A percentile compares a stretch with the other conserved stretches of the same genome.
Evolutionary conservation across 2,888 invertebrate species (phyloP).

Genomic region (Drosophila lutescens): DNA sequence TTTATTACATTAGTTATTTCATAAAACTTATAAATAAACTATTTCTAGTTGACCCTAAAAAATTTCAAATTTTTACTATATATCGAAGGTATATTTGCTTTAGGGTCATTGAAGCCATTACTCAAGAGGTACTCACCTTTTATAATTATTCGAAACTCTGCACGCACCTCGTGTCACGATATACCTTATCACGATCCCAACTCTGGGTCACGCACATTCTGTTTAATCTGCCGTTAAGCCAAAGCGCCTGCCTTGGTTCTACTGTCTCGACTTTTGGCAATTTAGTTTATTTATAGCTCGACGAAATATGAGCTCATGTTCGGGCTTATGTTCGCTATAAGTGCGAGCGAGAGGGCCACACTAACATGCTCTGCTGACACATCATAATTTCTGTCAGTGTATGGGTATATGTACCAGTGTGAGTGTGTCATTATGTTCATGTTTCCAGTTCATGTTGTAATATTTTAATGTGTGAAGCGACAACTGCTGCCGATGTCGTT

Average conservation of each 20-base stretch:
- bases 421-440: conserved; percentile 54
- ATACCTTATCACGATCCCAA: conserved; percentile 30
- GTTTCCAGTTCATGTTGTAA: conserved; percentile 78
- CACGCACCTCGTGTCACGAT: conserved; percentile 4
- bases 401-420: conserved; percentile 25
- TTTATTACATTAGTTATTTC: no score
- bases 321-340: conserved; percentile 10
- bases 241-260: conserved; percentile 42
- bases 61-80: no score
- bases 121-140: no score
- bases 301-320: conserved; percentile 70
- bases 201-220: conserved; percentile 35
- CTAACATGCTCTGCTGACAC: conserved; percentile 64
- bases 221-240: conserved; percentile 74
- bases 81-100: no score
- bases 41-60: no score
- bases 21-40: no score
- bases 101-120: no score
- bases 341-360: conserved; percentile 33
- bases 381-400: conserved; percentile 68
- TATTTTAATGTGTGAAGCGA: conserved; percentile 79
- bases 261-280: conserved; percentile 62
- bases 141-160: background rate
- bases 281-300: conserved; percentile 74
- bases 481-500: conserved; percentile 77